Conservation (phyloP, 2,113 vertebrate genomes). For the Ophiodon elongatus region DNA sequence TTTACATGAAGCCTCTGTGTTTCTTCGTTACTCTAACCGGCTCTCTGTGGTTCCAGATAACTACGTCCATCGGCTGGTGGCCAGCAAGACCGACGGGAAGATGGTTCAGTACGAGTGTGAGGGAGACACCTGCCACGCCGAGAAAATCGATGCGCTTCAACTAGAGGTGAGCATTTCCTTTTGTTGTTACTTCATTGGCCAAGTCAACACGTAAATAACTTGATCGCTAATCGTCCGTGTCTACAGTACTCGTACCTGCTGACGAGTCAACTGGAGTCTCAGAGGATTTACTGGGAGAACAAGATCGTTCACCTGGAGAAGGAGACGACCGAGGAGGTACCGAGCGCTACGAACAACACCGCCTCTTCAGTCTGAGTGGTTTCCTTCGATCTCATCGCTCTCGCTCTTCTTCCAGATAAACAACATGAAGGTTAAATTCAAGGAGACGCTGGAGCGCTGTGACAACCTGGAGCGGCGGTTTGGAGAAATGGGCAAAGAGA, state of each 20-base stretch:
- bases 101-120: constrained; percentile 98
- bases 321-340: constrained; percentile 95
- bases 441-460: constrained; percentile 98
- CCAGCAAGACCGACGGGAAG: constrained; percentile 98
- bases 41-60: constrained; percentile 87
- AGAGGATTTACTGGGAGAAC: constrained; percentile 98
- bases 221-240: background rate
- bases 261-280: constrained; percentile 97
- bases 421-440: constrained; percentile 99
- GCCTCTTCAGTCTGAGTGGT: no score
- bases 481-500: constrained; percentile 94
- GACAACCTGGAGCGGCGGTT: constrained; percentile 93
- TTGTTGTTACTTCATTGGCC: no score
- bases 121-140: constrained; percentile 96
- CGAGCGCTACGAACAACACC: constrained; percentile 10
- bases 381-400: no score
- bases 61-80: constrained; percentile 97
- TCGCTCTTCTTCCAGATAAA: constrained; percentile 88
- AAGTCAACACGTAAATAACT: background rate
- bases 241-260: constrained; percentile 95
- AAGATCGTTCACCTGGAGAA: constrained; percentile 98
- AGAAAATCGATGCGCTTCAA: constrained; percentile 97
- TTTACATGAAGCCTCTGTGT: no score
- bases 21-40: no score
- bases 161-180: constrained; percentile 86